Conservation (phyloP, 2,888 invertebrate genomes). For the Deilephila porcellus region DNA sequence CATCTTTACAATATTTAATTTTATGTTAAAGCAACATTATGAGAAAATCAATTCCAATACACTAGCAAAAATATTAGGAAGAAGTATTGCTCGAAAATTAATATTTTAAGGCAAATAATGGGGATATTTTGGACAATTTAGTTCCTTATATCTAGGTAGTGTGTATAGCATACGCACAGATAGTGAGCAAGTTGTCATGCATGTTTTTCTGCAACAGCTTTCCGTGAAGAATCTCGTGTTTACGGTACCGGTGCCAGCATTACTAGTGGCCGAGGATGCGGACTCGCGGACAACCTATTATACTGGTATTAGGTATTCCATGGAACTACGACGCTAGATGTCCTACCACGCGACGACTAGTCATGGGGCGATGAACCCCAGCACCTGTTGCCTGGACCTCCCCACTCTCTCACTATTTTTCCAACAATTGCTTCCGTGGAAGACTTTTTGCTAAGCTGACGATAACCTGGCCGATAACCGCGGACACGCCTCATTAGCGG, state of each 20-base stretch:
- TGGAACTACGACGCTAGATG: slow-evolving; percentile 58
- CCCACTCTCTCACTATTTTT: slow-evolving; percentile 75
- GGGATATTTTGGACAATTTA: too few species aligned
- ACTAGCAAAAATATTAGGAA: too few species aligned
- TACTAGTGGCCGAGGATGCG: slow-evolving; percentile 51
- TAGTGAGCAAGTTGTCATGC: slow-evolving; percentile 40
- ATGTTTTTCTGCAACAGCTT: slow-evolving; percentile 37
- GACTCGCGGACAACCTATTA: slow-evolving; percentile 31
- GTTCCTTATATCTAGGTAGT: too few species aligned
- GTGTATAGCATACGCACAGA: slow-evolving; percentile 34
- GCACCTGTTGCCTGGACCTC: slow-evolving; percentile 72
- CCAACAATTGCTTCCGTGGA: slow-evolving; percentile 74
- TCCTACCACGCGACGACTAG: slow-evolving; percentile 55
- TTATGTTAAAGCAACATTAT: too few species aligned
- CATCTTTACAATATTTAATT: too few species aligned
- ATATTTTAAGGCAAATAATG: too few species aligned
- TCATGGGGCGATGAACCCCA: slow-evolving; percentile 73
- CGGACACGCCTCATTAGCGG: slow-evolving; percentile 79
- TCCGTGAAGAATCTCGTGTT: slow-evolving; percentile 44
- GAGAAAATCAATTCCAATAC: too few species aligned
- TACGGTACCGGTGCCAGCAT: slow-evolving; percentile 60
- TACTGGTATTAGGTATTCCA: slow-evolving; percentile 54
- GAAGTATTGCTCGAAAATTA: too few species aligned
- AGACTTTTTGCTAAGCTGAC: slow-evolving; percentile 75
- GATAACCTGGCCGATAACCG: slow-evolving; percentile 77